Evolutionary conservation across 2,113 vertebrate species (phyloP), one percentile per base, ranked within the genome.

Genomic region (Syngnathus scovelli): DNA sequence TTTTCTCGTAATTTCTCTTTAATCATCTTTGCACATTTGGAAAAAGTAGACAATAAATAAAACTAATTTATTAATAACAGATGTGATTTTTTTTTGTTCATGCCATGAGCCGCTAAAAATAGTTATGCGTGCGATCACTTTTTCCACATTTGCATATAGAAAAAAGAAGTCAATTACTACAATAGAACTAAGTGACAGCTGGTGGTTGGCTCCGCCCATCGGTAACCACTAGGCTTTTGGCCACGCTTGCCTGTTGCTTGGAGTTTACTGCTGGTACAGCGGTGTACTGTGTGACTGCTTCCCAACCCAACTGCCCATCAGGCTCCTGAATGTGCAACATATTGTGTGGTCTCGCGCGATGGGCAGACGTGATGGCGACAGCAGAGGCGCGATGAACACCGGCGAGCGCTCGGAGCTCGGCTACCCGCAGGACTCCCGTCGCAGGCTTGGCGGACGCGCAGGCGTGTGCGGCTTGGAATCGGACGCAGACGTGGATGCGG

Each of bases 331-430:
- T 77, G 78, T 51, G 66, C 10, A 19, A 23, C 61, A 5, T 54
- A 38, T 15, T 60, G 18, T 60, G 58, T 61, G 38, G 59, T 37
- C 38, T n/a, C 5, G 61, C 39, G 1, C 39, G 72, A 88, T 91
- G 89, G 89, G 88, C 69, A 83, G 88, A 72, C 86, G 89, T 9
- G 83, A 87, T 56, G 77, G 77, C 2, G 74, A 80, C 70, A 71
- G 83, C 67, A 72, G 82, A 70, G 82, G 76, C 70, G 80, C 75
- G 15, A 82, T 88, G 89, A 88, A 39, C 74, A 74, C 68, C 54
- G 69, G 70, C 66, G 78, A 82, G 36, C 75, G 78, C 49, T 77
- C 78, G 58, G 86, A 83, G 67, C 79, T 85, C 61, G 84, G 83
- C 0, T 82, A 81, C 27, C 81, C 82, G 64, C 86, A 76, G 71